Percentiles rank a stretch among this genome's conserved stretches.
These are phyloP conservation scores for Meda fulgida DNA, from an alignment of 2,797 vertebrate genomes.

Conservation along the genomic window DNA sequence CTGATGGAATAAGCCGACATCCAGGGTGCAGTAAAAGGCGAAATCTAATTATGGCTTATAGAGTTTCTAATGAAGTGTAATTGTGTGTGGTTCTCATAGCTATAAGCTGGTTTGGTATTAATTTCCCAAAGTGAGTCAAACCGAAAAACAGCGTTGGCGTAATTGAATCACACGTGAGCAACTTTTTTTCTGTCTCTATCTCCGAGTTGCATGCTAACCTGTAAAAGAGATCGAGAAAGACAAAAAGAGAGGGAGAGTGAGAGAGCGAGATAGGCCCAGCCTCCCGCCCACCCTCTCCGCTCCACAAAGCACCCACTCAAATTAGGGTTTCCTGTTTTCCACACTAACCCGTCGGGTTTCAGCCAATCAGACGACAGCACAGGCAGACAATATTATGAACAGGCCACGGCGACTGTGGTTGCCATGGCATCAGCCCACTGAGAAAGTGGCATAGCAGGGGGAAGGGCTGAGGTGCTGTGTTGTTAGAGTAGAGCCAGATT, in stretches of 20 bases:
- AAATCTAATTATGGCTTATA: neutral
- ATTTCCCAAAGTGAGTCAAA: slow-evolving; percentile 73
- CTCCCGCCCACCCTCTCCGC: slow-evolving; percentile 76
- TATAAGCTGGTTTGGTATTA: slow-evolving; percentile 67
- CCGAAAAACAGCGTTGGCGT: slow-evolving; percentile 73
- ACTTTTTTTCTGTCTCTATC: slow-evolving; percentile 48
- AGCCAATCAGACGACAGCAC: slow-evolving; percentile 74
- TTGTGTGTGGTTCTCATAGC: slow-evolving; percentile 52
- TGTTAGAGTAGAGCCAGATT: slow-evolving; percentile 30
- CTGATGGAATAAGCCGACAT: neutral
- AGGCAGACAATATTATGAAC: slow-evolving; percentile 71
- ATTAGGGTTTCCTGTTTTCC: slow-evolving; percentile 84
- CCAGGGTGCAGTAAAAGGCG: neutral
- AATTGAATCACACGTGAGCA: slow-evolving; percentile 76
- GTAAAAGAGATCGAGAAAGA: slow-evolving; percentile 40
- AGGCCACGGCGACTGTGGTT: slow-evolving; percentile 69
- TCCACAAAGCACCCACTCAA: slow-evolving; percentile 80
- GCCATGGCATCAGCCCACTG: slow-evolving; percentile 72
- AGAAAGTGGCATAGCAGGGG: slow-evolving; percentile 62
- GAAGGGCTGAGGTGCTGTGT: slow-evolving; percentile 34
- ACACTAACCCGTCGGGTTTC: slow-evolving; percentile 68
- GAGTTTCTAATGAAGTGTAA: slow-evolving; percentile 47
- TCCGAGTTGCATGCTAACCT: slow-evolving; percentile 46
- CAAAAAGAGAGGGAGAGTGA: slow-evolving; percentile 47
- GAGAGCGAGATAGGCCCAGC: slow-evolving; percentile 60